A percentile compares a stretch with the other conserved stretches of the same genome.
Evolutionary conservation across 1,140 invertebrate species (phyloP).

Genomic region (Aphelenchoides fujianensis): DNA sequence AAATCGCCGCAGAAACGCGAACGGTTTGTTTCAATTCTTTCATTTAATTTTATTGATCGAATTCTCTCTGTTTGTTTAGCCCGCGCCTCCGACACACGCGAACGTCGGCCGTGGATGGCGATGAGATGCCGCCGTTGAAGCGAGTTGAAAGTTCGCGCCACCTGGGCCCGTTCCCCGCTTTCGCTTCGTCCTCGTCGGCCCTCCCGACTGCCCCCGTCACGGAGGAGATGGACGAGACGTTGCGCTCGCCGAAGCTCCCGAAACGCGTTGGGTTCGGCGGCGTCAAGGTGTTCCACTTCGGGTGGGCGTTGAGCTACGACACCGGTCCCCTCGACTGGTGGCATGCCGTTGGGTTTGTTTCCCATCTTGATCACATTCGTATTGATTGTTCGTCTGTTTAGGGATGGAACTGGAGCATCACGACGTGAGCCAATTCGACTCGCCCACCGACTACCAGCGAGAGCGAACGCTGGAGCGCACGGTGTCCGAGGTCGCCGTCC

Average conservation of each 20-base stretch:
- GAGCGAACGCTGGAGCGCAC: background rate
- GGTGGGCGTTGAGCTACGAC: slow-evolving; percentile 11
- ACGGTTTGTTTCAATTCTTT: background rate
- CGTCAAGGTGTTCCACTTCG: slow-evolving; percentile 7
- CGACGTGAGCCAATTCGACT: background rate
- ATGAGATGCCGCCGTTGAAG: too few relatives aligned
- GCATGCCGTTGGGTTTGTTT: too few relatives aligned
- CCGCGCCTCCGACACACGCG: background rate
- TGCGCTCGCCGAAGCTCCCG: background rate
- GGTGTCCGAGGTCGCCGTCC: background rate
- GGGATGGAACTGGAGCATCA: slow-evolving; percentile 10
- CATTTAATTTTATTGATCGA: too few relatives aligned
- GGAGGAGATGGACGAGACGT: too few relatives aligned
- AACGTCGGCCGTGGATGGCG: background rate
- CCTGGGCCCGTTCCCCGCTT: too few relatives aligned
- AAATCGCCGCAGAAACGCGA: background rate
- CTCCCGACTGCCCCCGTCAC: too few relatives aligned
- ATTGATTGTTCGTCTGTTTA: too few relatives aligned
- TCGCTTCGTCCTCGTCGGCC: background rate
- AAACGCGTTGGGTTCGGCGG: slow-evolving; percentile 4
- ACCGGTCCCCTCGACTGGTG: background rate
- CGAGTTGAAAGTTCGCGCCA: background rate
- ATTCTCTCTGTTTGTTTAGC: background rate
- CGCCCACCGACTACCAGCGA: background rate
- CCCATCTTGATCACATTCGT: too few relatives aligned